Percentiles rank a stretch among this genome's conserved stretches.
Conservation (phyloP, 2,113 vertebrate species). For the Neodontobutis hainanensis region DNA sequence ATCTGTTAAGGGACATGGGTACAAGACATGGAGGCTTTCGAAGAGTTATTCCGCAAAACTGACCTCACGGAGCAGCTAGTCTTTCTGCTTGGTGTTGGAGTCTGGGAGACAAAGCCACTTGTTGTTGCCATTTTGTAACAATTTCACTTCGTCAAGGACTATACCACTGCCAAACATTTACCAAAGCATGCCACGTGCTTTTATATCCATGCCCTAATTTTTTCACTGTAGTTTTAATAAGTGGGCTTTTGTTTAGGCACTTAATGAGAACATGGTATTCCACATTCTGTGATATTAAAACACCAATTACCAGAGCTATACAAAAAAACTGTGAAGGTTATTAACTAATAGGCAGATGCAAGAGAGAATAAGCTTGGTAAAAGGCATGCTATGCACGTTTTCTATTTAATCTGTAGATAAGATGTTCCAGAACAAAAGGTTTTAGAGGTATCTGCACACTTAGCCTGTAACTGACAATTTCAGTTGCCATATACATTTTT, state of each 20-base stretch:
- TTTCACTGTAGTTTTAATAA: no score
- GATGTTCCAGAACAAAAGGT: no score
- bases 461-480: no score
- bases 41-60: conserved; percentile 1
- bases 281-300: no score
- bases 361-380: no score
- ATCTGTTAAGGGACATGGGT: conserved; percentile 24
- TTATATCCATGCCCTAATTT: background rate
- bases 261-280: background rate
- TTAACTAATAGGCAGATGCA: no score
- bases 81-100: background rate
- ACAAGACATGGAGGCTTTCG: conserved; percentile 7
- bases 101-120: background rate
- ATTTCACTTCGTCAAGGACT: background rate
- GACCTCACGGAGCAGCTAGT: conserved; percentile 23
- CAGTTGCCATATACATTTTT: no score
- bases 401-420: no score
- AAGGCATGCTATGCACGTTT: no score
- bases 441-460: no score
- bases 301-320: no score
- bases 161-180: conserved; percentile 21
- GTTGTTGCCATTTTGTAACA: conserved; percentile 14
- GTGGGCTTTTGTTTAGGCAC: background rate
- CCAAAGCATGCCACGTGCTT: background rate
- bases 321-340: no score